Evolutionary conservation across 2,113 vertebrate species (phyloP).

Genomic region (Daphoenositta chrysoptera): DNA sequence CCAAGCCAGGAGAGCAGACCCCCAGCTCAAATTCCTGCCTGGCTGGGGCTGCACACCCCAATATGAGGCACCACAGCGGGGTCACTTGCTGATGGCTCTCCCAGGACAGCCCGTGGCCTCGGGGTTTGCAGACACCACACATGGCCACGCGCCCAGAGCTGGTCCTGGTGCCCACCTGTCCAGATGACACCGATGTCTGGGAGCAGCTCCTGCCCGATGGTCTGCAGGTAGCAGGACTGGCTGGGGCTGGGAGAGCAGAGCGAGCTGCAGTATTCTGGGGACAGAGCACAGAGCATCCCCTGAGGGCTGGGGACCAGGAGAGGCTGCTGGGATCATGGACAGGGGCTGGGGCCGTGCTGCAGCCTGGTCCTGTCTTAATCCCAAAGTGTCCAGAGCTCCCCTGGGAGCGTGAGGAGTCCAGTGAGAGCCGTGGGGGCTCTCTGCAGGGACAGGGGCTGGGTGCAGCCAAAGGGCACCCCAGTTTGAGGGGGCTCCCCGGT

Average conservation of each 20-base stretch:
- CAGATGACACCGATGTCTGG: slow-evolving; percentile 80
- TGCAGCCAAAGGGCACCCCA: not conserved
- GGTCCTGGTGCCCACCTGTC: slow-evolving; percentile 71
- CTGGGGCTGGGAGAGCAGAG: slow-evolving; percentile 81
- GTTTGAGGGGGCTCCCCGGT: rapidly evolving
- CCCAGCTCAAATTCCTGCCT: not conserved
- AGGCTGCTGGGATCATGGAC: rapidly evolving
- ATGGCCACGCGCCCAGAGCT: rapidly evolving
- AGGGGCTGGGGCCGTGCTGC: not conserved
- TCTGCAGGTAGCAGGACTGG: slow-evolving; percentile 81
- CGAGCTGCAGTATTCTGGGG: slow-evolving; percentile 78
- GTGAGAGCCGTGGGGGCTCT: not conserved
- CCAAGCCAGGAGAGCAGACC: not conserved
- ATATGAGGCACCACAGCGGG: rapidly evolving
- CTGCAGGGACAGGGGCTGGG: not conserved
- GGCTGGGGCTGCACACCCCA: not conserved
- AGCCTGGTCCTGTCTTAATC: not conserved
- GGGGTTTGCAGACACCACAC: not conserved
- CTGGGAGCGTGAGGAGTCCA: not conserved
- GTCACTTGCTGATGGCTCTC: not conserved
- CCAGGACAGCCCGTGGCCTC: rapidly evolving
- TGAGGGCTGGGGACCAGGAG: not conserved
- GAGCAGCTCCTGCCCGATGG: slow-evolving; percentile 79
- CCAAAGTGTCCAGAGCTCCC: not conserved
- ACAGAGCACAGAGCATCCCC: not conserved